Conservation (phyloP, 2,797 vertebrate genomes). For the Oreonectes daqikongensis region DNA sequence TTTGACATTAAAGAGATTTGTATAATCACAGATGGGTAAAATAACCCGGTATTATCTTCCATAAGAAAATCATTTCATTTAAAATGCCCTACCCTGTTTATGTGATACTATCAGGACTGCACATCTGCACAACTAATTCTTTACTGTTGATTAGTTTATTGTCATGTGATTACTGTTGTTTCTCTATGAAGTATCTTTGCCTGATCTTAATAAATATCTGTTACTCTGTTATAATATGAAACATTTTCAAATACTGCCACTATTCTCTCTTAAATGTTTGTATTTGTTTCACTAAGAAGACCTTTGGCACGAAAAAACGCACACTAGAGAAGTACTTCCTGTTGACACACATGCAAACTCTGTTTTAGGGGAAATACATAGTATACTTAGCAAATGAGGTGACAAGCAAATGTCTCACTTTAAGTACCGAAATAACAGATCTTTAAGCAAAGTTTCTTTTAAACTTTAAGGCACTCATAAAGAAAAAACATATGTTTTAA, state of each 20-base stretch:
- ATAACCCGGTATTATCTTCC: constrained; percentile 51
- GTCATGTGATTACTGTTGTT: neutral
- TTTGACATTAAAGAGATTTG: constrained; percentile 60
- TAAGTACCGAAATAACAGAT: neutral
- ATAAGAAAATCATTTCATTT: constrained; percentile 22
- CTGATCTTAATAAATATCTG: neutral
- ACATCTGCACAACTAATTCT: neutral
- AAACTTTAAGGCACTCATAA: neutral
- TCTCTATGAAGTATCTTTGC: neutral
- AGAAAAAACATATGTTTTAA: too few species aligned
- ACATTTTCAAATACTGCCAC: neutral
- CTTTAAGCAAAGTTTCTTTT: neutral
- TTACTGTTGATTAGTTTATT: neutral
- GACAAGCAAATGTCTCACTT: neutral
- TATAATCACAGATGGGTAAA: constrained; percentile 62
- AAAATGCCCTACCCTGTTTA: neutral
- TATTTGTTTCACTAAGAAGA: neutral
- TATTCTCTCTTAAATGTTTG: neutral
- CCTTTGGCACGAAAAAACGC: neutral
- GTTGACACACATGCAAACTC: neutral
- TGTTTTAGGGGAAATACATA: neutral
- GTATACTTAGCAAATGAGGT: neutral
- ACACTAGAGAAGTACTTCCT: constrained; percentile 15
- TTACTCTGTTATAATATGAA: neutral
- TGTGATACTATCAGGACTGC: neutral